phyloP scores from a whole-genome alignment of 2,797 vertebrate species.

The Knipowitschia caucasica region DNA sequence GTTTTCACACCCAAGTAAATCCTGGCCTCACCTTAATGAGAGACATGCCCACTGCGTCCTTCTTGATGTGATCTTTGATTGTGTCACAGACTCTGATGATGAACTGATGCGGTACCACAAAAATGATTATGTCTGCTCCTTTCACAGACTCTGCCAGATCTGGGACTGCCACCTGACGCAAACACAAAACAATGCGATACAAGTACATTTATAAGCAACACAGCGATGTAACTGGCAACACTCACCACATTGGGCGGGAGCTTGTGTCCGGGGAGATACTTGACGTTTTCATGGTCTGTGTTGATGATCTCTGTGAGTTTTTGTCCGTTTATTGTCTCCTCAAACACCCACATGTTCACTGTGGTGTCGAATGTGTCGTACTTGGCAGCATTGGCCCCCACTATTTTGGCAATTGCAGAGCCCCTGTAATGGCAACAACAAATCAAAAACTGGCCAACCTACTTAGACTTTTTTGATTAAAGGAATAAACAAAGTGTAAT shows the following conservation, averaged over 20 bases:
- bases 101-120: slow-evolving; percentile 97
- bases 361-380: slow-evolving; percentile 79
- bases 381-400: slow-evolving; percentile 83
- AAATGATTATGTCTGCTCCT: slow-evolving; percentile 88
- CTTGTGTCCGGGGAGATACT: slow-evolving; percentile 93
- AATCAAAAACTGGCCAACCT: background rate
- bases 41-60: slow-evolving; percentile 85
- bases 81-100: slow-evolving; percentile 86
- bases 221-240: background rate
- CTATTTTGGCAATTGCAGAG: slow-evolving; percentile 94
- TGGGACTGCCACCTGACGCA: slow-evolving; percentile 84
- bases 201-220: background rate
- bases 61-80: slow-evolving; percentile 89
- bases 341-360: slow-evolving; percentile 96
- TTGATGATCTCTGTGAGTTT: slow-evolving; percentile 96
- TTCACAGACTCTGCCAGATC: slow-evolving; percentile 85
- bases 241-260: slow-evolving; percentile 91
- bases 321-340: slow-evolving; percentile 83
- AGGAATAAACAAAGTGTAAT: too few relatives aligned
- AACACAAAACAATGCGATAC: background rate
- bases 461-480: too few relatives aligned
- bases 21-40: slow-evolving; percentile 96
- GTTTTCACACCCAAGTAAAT: too few relatives aligned
- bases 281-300: slow-evolving; percentile 91
- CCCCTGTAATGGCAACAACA: slow-evolving; percentile 76